Evolutionary conservation across 64 coral and sea anemone species (phyloP).

Genomic region (Trachythela sp.): DNA sequence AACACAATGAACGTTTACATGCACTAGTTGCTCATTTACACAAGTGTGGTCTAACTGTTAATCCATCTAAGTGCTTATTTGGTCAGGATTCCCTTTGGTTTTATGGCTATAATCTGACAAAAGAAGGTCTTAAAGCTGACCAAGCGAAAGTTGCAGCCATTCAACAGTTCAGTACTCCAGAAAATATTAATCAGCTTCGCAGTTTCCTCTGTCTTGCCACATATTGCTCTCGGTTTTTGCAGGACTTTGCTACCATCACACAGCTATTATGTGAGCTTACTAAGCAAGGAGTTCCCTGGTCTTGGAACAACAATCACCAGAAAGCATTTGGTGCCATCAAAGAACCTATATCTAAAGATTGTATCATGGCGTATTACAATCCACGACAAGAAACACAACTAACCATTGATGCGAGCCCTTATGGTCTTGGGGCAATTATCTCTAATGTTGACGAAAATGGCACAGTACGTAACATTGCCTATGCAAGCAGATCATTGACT

Average conservation of each 20-base stretch:
- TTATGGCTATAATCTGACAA: background rate
- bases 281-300: background rate
- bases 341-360: background rate
- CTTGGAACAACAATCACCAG: background rate
- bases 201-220: background rate
- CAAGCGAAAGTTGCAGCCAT: background rate
- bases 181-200: background rate
- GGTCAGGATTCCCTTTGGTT: background rate
- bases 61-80: background rate
- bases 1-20: background rate
- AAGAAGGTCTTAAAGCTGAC: background rate
- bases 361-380: conserved; percentile 25
- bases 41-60: background rate
- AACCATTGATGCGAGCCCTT: conserved; percentile 11
- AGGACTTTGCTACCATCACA: background rate
- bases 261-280: background rate
- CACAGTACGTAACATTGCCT: conserved; percentile 7
- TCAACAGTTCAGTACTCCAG: background rate
- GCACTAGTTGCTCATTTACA: background rate
- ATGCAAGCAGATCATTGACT: conserved; percentile 26
- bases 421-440: conserved; percentile 25
- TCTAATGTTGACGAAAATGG: conserved; percentile 20
- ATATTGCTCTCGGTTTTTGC: background rate
- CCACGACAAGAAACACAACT: conserved; percentile 10
- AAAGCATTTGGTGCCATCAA: background rate